Percentiles rank a stretch among this genome's conserved stretches.
Conservation (phyloP, 2,797 vertebrate species). For the Salarias fasciatus region DNA sequence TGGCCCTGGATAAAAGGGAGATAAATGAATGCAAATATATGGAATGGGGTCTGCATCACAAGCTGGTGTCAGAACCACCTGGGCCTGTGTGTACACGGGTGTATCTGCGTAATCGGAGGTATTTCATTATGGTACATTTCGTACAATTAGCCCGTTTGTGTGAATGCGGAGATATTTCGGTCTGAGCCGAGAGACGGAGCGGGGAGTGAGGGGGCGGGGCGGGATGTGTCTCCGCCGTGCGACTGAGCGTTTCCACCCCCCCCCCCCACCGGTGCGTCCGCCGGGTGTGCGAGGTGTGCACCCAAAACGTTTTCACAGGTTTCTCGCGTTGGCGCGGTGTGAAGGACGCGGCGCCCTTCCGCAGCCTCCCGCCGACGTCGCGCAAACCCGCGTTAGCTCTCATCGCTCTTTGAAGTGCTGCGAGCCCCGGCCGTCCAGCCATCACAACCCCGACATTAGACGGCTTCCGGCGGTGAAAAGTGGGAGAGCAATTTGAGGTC, state of each 20-base stretch:
- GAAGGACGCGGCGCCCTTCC: slow-evolving; percentile 65
- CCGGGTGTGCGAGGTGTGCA: slow-evolving; percentile 24
- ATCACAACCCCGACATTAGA: slow-evolving; percentile 62
- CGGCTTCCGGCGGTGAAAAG: slow-evolving; percentile 56
- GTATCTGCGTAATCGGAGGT: slow-evolving; percentile 27
- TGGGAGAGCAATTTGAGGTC: slow-evolving; percentile 63
- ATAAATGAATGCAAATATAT: slow-evolving; percentile 82
- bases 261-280: too few relatives aligned
- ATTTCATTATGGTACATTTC: slow-evolving; percentile 42
- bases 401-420: slow-evolving; percentile 61
- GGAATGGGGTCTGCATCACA: slow-evolving; percentile 77
- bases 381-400: slow-evolving; percentile 56
- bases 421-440: slow-evolving; percentile 45
- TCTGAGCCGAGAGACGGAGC: neutral
- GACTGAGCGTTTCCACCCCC: too few relatives aligned
- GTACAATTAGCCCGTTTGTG: slow-evolving; percentile 13
- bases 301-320: slow-evolving; percentile 42
- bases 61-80: slow-evolving; percentile 54
- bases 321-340: slow-evolving; percentile 38
- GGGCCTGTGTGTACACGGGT: slow-evolving; percentile 37
- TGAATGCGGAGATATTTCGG: slow-evolving; percentile 10
- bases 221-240: too few relatives aligned
- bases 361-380: slow-evolving; percentile 54
- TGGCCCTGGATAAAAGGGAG: slow-evolving; percentile 64
- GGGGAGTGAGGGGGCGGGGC: too few relatives aligned